Conservation (phyloP, 2,888 invertebrate genomes). For the Drosophila glabriapex region DNA sequence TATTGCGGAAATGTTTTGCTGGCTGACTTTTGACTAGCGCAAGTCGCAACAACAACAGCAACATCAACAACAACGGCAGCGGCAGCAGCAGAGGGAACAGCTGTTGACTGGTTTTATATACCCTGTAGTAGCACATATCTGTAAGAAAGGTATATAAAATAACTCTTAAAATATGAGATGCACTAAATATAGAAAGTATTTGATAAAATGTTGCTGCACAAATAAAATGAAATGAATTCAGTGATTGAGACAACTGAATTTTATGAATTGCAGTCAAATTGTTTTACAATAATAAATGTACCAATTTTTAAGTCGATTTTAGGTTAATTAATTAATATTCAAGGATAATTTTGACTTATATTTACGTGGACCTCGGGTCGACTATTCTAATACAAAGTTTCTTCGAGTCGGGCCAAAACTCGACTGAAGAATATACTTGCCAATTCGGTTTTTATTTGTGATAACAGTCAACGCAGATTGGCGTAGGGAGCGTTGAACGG, state of each 20-base stretch:
- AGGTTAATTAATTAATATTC: background rate
- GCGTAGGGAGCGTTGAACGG: background rate
- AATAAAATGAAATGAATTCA: background rate
- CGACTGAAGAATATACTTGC: background rate
- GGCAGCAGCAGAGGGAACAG: slow-evolving; percentile 14
- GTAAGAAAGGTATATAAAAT: background rate
- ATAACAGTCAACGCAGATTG: slow-evolving; percentile 26
- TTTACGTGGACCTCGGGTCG: background rate
- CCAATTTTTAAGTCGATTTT: background rate
- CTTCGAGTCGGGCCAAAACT: background rate
- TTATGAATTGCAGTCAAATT: background rate
- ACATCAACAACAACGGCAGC: background rate
- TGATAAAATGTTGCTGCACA: background rate
- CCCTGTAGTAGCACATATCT: background rate
- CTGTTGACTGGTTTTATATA: slow-evolving; percentile 45
- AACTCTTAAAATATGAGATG: background rate
- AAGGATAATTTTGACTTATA: background rate
- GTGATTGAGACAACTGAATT: background rate
- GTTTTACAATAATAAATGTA: background rate
- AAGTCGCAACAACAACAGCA: slow-evolving; percentile 18
- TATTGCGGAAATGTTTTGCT: slow-evolving; percentile 79
- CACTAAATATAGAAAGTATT: background rate
- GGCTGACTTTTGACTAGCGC: slow-evolving; percentile 50
- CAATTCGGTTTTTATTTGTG: background rate
- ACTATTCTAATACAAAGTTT: background rate